phyloP scores from a whole-genome alignment of 2,113 vertebrate genomes.

The Microcebus jonahi region DNA sequence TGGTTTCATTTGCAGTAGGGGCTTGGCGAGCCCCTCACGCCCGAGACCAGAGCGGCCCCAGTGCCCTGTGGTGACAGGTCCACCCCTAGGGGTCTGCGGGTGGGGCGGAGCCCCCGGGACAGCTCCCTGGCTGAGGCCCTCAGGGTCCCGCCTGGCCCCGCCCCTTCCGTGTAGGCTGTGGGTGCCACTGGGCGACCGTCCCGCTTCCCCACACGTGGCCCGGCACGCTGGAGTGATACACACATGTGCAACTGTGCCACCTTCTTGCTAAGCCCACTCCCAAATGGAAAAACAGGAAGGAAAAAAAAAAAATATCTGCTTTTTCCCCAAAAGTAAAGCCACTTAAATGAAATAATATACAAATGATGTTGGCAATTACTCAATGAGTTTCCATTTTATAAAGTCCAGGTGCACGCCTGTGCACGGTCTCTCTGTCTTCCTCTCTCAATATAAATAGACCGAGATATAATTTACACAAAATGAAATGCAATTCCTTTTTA shows the following conservation, averaged over 20 bases:
- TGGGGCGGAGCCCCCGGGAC: no score
- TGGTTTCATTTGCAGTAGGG: no score
- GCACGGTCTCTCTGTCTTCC: neutral
- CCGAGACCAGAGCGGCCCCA: no score
- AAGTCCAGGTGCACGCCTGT: neutral
- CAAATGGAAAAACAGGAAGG: neutral
- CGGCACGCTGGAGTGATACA: no score
- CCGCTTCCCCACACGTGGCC: neutral
- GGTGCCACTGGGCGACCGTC: neutral
- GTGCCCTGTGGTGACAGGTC: no score
- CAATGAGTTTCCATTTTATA: neutral
- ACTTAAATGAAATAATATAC: neutral
- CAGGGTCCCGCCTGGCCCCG: no score
- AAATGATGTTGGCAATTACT: neutral
- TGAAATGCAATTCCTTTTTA: neutral
- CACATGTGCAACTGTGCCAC: no score
- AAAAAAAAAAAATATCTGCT: neutral
- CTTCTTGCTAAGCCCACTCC: neutral
- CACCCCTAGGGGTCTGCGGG: no score
- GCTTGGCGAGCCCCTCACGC: no score
- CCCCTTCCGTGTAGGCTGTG: no score
- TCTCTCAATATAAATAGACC: neutral
- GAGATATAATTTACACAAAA: neutral
- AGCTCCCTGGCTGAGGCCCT: no score
- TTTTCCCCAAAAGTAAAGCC: neutral